Percentiles rank a stretch among this genome's conserved stretches.
These are phyloP conservation scores for Cebidichthys violaceus DNA, from an alignment of 2,113 vertebrate genomes.

Conservation along the genomic window DNA sequence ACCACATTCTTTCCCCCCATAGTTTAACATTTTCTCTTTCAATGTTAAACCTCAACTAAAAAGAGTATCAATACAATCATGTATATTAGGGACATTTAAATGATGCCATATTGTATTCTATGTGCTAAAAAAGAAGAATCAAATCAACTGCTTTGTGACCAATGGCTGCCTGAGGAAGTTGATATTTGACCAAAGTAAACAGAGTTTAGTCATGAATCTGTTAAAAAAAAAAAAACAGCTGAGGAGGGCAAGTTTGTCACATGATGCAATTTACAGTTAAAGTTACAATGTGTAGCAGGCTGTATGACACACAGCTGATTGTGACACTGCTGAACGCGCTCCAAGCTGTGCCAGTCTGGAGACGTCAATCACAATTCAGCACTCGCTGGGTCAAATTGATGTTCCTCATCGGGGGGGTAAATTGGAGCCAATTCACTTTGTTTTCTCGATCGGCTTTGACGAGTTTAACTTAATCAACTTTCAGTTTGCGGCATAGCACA, in stretches of 20 bases:
- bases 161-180: slow-evolving; percentile 13
- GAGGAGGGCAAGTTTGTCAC: slow-evolving; percentile 38
- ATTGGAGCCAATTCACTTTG: slow-evolving; percentile 33
- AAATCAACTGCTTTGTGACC: slow-evolving; percentile 9
- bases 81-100: neutral
- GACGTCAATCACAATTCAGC: slow-evolving; percentile 52
- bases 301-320: slow-evolving; percentile 35
- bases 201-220: slow-evolving; percentile 73
- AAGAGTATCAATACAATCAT: neutral
- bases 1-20: neutral
- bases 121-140: neutral
- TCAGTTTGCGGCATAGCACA: neutral
- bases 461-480: slow-evolving; percentile 17
- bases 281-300: slow-evolving; percentile 5
- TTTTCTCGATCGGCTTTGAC: slow-evolving; percentile 22
- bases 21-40: neutral
- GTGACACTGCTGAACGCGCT: slow-evolving; percentile 13
- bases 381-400: slow-evolving; percentile 28
- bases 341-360: slow-evolving; percentile 12
- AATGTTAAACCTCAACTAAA: neutral
- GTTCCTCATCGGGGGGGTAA: slow-evolving; percentile 36
- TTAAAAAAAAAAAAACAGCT: slow-evolving; percentile 47
- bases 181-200: slow-evolving; percentile 61
- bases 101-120: neutral
- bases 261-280: slow-evolving; percentile 39